Base-by-base conservation (phyloP, 2,113 vertebrate species). In the Peucedramus taeniatus region DNA sequence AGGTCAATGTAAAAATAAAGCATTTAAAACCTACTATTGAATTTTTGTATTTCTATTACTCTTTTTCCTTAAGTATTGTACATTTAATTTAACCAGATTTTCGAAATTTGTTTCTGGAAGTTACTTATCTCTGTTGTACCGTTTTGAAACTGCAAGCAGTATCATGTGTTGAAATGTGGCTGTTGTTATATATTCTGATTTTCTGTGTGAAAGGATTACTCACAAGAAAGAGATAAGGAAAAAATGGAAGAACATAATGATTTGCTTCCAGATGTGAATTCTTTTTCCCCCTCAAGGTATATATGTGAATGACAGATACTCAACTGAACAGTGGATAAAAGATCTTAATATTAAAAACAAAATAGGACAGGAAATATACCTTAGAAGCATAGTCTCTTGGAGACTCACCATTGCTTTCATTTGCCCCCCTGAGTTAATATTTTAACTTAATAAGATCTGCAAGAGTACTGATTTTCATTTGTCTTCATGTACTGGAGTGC, bases 321-420 rank as follows among this genome's bases (percentile, higher is more conserved):
- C 84, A 87, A 83, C 87, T 45, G 66, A 96, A 59, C 40, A 63
- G 83, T 94, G 90, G 88, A 93, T 94, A 86, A 75, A 97, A 97
- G 94, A 61, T 97, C 95, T 96, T 96, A 91, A 93, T 97, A 95
- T 95, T 89, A 94, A 89, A 97, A 91, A 2, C 69, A 95, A 83
- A 88, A 90, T 89, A 60, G 93, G 93, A 94, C 83, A 94, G 82
- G 51, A 92, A 86, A 89, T 83, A 80, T 8, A 83, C 65, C 42
- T 88, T 51, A 66, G 31, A 78, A 93, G 13, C 81, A 79, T 56
- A 77, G 72, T 78, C 87, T 94, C 63, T 89, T 89, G 92, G 95
- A 94, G 93, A 90, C 63, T 92, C 72, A 77, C 80, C 72, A 85
- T 96, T 49, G 57, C 63, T 96, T 97, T 88, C 70, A 74, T 96